Conservation (phyloP, 2,113 vertebrate species). For the Ibidorhyncha struthersii region DNA sequence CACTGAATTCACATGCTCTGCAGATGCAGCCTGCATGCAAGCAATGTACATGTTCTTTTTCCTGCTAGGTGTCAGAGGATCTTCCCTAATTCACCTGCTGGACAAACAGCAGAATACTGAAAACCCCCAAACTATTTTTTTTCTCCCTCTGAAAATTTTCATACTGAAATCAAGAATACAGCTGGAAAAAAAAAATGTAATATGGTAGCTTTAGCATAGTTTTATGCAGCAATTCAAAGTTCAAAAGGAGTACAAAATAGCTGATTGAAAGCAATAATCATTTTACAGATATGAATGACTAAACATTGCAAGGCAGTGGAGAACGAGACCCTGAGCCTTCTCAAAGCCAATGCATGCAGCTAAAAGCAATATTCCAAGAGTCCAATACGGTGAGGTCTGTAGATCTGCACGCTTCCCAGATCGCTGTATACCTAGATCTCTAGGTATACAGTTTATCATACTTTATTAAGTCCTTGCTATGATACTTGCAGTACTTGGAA, state of each 20-base stretch:
- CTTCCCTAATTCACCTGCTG: neutral
- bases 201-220: neutral
- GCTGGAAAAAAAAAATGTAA: neutral
- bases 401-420: constrained; percentile 10
- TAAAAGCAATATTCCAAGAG: neutral
- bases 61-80: neutral
- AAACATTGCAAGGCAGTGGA: constrained; percentile 43
- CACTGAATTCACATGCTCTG: neutral
- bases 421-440: neutral
- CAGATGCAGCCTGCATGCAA: neutral
- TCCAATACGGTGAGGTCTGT: neutral
- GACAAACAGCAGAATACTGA: neutral
- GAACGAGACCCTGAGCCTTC: constrained; percentile 46
- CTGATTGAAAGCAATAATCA: neutral
- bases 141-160: neutral
- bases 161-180: neutral
- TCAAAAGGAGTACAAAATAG: neutral
- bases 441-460: neutral
- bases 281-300: neutral
- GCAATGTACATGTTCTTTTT: neutral
- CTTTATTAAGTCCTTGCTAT: neutral
- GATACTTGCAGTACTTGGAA: constrained; percentile 14
- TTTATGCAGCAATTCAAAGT: neutral
- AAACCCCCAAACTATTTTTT: too few relatives aligned
- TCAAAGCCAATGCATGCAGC: constrained; percentile 47